These are phyloP conservation scores for Marmota flaviventris DNA, from an alignment of 2,113 vertebrate species.

Conservation along the genomic window DNA sequence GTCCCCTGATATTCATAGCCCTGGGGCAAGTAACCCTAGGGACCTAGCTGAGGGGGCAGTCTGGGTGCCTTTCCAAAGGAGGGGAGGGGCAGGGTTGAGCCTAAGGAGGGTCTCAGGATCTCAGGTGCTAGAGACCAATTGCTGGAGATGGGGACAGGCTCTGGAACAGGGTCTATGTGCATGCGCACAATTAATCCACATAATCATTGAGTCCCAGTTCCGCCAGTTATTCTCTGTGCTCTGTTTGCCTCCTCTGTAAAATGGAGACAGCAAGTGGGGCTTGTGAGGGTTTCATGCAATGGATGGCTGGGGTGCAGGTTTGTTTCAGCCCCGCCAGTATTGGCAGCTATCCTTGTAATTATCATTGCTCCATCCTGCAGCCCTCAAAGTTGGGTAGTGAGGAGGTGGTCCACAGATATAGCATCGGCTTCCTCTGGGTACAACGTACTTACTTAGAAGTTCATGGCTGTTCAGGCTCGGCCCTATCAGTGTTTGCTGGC, in stretches of 20 bases:
- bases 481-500: neutral
- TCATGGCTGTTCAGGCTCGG: constrained; percentile 15
- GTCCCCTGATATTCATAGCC: neutral
- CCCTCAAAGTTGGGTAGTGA: neutral
- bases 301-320: neutral
- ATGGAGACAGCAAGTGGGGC: neutral
- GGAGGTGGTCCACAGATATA: neutral
- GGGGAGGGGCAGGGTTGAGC: neutral
- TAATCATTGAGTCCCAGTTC: neutral
- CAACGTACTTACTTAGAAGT: constrained; percentile 21
- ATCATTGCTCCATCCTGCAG: neutral
- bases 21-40: neutral
- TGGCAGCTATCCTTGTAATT: neutral
- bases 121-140: neutral
- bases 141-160: too few relatives aligned
- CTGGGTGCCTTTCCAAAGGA: neutral
- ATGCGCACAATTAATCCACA: neutral
- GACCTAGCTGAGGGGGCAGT: neutral
- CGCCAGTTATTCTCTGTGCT: neutral
- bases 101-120: neutral
- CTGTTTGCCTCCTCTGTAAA: neutral
- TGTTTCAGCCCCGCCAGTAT: neutral
- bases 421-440: neutral
- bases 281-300: neutral
- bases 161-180: neutral